Evolutionary conservation across 2,888 invertebrate genomes (phyloP), one percentile per base, ranked within the genome.

Genomic region (Marronus borbonicus): DNA sequence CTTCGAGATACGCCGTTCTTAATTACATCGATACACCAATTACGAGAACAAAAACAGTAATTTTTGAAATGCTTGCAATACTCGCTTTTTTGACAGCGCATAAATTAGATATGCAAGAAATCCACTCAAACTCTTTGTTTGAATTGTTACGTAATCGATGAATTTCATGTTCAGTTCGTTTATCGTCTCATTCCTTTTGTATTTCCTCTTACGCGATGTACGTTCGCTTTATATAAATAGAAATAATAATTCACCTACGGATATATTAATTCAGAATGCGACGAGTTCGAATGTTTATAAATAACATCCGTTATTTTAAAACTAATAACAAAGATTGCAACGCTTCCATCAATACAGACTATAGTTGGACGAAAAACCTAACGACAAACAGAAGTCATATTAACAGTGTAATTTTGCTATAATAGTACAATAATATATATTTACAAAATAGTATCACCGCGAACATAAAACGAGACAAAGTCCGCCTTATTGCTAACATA

Each of bases 401-500:
- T 28, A 68, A 68, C 49, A 28, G 28, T 50, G n/a, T 68, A 68
- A 17, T 44, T 68, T 28, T 12, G 65, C 36, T 55, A 55, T 55
- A 55, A 55, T 20, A 20, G 31, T 68, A 68, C 68, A 68, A 50
- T 31, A 14, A 31, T 28, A 62, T 20, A 12, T 62, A 81, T 82
- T 77, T 80, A 80, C 79, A 80, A 81, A 81, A 78, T 80, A 82
- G 80, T 74, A 79, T 79, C 80, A 82, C 79, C 78, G 80, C 80
- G 79, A 81, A 80, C 76, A 79, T 79, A 76, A 80, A 68, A 50
- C 50, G 50, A 12, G 50, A 68, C n/a, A 66, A 24, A 68, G 79
- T 80, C 74, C 78, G 80, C 79, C 80, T 83, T 83, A 82, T 83
- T 82, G 82, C 83, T 82, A 83, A 81, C 78, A 81, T 79, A 81